Evolutionary conservation across 1,140 invertebrate genomes (phyloP).

Genomic region (Halictus rubicundus): DNA sequence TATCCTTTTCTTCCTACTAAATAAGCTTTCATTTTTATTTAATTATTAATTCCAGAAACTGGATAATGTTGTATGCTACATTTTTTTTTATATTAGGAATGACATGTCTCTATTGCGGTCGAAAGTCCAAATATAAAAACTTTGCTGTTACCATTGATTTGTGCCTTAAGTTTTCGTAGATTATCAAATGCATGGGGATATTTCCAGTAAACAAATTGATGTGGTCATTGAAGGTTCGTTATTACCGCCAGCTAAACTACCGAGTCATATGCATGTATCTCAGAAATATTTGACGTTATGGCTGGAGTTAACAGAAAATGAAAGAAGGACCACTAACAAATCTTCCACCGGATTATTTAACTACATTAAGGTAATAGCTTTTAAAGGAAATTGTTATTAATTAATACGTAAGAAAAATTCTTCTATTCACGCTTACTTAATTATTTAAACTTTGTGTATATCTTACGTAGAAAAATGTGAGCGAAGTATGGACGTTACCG

Average conservation of each 20-base stretch:
- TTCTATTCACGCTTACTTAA: too few species aligned
- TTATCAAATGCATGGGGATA: slow-evolving; percentile 73
- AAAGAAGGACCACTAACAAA: slow-evolving; percentile 17
- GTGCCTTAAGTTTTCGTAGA: slow-evolving; percentile 62
- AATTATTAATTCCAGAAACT: background rate
- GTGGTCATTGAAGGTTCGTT: slow-evolving; percentile 80
- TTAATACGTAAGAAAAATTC: background rate
- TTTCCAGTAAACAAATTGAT: slow-evolving; percentile 70
- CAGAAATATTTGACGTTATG: slow-evolving; percentile 78
- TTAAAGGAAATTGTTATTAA: background rate
- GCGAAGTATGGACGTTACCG: slow-evolving; percentile 79
- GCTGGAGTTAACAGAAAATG: slow-evolving; percentile 74
- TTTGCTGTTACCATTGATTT: background rate
- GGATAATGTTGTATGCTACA: background rate
- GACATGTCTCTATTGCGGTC: too few species aligned
- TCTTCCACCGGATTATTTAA: background rate
- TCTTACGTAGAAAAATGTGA: slow-evolving; percentile 77
- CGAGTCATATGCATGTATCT: slow-evolving; percentile 76
- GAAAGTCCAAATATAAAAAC: background rate
- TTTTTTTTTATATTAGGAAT: too few species aligned
- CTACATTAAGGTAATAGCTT: slow-evolving; percentile 29
- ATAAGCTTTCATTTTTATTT: background rate
- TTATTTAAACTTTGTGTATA: background rate
- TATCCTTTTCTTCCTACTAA: slow-evolving; percentile 31
- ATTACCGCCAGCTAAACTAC: slow-evolving; percentile 70